phyloP scores from a whole-genome alignment of 2,888 invertebrate genomes.

The Apodemia hepburni region DNA sequence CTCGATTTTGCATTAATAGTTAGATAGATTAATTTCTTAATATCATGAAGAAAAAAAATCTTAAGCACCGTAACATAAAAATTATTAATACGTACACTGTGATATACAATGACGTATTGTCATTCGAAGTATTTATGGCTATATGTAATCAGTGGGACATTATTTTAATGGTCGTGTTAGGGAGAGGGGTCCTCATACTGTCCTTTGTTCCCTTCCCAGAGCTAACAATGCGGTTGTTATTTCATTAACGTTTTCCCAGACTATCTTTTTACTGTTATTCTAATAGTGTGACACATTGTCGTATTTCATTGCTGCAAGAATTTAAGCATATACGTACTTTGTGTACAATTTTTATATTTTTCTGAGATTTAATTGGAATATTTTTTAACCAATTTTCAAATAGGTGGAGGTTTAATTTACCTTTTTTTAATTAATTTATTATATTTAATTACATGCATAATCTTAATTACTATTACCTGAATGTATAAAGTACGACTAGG shows the following conservation, averaged over 20 bases:
- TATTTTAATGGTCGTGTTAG: conserved; percentile 41
- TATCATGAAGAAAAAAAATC: too few species aligned
- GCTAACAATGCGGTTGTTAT: conserved; percentile 29
- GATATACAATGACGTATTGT: not conserved
- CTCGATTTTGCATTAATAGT: too few species aligned
- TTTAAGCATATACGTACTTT: not conserved
- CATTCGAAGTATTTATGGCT: conserved; percentile 49
- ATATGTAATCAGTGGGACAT: conserved; percentile 55
- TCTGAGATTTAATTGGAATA: too few species aligned
- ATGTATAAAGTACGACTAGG: too few species aligned
- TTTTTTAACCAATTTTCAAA: too few species aligned
- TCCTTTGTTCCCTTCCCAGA: conserved; percentile 40
- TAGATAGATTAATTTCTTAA: too few species aligned
- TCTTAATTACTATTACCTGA: too few species aligned
- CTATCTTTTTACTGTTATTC: conserved; percentile 16
- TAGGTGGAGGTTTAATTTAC: too few species aligned
- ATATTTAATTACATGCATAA: too few species aligned
- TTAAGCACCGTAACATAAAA: too few species aligned
- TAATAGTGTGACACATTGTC: conserved; percentile 13
- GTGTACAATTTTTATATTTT: not conserved
- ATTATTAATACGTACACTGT: not conserved
- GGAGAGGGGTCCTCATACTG: conserved; percentile 42
- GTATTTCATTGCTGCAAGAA: not conserved
- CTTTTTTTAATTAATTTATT: too few species aligned
- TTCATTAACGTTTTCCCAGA: conserved; percentile 26